These are phyloP conservation scores for Tyria jacobaeae DNA, from an alignment of 2,888 invertebrate genomes.

Conservation along the genomic window DNA sequence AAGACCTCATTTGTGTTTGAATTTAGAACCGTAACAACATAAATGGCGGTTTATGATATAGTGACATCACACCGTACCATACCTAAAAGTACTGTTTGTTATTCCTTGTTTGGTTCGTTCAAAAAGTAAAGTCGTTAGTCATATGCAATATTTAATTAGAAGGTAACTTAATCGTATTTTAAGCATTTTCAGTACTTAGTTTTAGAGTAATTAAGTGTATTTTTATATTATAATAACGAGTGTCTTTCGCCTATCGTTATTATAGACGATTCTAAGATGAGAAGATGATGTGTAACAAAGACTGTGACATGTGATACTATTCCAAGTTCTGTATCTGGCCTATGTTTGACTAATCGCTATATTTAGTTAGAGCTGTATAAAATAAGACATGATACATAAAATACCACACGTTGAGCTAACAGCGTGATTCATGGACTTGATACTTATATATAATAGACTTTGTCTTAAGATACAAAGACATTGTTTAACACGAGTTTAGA, in stretches of 20 bases:
- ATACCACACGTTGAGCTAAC: slow-evolving; percentile 31
- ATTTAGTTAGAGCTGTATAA: slow-evolving; percentile 30
- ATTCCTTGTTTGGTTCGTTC: slow-evolving; percentile 31
- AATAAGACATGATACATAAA: slow-evolving; percentile 37
- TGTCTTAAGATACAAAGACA: neutral
- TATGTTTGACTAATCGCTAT: neutral
- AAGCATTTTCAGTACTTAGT: neutral
- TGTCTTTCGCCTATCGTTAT: too few species aligned
- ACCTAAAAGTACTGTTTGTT: slow-evolving; percentile 16
- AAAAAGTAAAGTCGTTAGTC: slow-evolving; percentile 6
- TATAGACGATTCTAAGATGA: too few species aligned
- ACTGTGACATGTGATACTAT: slow-evolving; percentile 5
- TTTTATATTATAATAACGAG: too few species aligned
- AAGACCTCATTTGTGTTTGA: slow-evolving; percentile 13
- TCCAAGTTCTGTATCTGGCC: neutral
- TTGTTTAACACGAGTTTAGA: neutral
- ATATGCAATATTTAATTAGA: neutral
- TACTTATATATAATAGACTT: slow-evolving; percentile 22
- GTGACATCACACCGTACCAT: slow-evolving; percentile 37
- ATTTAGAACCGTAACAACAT: slow-evolving; percentile 20
- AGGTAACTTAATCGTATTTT: neutral
- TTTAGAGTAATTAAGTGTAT: neutral
- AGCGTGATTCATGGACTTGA: slow-evolving; percentile 64
- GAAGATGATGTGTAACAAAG: too few species aligned
- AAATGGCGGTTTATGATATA: slow-evolving; percentile 29